Evolutionary conservation across 1,140 invertebrate species (phyloP).

Genomic region (Drosophila sproati): DNA sequence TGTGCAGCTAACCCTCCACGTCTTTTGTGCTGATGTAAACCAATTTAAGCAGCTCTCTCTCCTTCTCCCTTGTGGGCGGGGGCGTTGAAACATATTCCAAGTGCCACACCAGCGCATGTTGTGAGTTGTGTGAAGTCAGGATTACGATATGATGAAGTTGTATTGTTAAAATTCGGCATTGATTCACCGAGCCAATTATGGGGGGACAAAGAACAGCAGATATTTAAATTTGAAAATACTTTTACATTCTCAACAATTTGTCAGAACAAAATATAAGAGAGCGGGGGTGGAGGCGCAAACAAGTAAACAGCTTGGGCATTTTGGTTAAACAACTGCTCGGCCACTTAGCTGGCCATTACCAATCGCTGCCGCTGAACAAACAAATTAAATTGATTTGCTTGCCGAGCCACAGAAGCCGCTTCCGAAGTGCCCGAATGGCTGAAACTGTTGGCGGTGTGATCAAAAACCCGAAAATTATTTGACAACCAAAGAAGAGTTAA

Average conservation of each 20-base stretch:
- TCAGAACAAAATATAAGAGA: conserved; percentile 48
- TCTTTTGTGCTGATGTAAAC: conserved; percentile 47
- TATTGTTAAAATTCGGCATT: conserved; percentile 53
- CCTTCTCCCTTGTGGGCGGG: conserved; percentile 4
- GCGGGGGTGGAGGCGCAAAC: conserved; percentile 11
- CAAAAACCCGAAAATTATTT: conserved; percentile 64
- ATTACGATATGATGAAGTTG: conserved; percentile 72
- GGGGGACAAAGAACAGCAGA: background rate
- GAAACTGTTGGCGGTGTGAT: conserved; percentile 52
- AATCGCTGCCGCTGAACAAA: conserved; percentile 73
- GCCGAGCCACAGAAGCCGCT: conserved; percentile 75
- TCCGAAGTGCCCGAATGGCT: conserved; percentile 60
- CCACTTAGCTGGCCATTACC: conserved; percentile 81
- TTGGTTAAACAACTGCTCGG: conserved; percentile 66
- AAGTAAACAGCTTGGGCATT: conserved; percentile 43
- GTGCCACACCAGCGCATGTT: conserved; percentile 38
- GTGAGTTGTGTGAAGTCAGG: conserved; percentile 58
- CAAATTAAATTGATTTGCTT: conserved; percentile 78
- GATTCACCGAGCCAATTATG: conserved; percentile 25
- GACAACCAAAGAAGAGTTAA: conserved; percentile 45
- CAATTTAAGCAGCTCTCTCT: conserved; percentile 41
- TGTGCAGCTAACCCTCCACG: conserved; percentile 42
- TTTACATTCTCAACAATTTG: conserved; percentile 57
- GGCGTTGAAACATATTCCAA: conserved; percentile 61
- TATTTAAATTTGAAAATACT: background rate